These are phyloP conservation scores for Malthinus seriepunctatus DNA, from an alignment of 2,888 invertebrate genomes.

Conservation along the genomic window DNA sequence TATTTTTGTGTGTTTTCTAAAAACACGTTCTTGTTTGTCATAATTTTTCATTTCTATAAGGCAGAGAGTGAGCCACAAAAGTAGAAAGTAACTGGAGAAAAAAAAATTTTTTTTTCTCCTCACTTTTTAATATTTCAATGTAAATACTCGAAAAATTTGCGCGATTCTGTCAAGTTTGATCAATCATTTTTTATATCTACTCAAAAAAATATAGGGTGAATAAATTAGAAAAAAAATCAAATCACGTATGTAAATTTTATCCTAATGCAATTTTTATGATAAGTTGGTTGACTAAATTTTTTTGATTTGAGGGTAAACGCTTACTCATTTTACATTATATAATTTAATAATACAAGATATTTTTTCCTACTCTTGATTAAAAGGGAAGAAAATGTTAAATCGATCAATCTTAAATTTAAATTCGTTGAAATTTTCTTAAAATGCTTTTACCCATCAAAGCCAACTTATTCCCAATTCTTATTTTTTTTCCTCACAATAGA, in stretches of 20 bases:
- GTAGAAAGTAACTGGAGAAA: slow-evolving; percentile 18
- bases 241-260: slow-evolving; percentile 35
- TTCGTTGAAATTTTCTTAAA: too few species aligned
- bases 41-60: slow-evolving; percentile 28
- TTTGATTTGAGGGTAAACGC: slow-evolving; percentile 15
- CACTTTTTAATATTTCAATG: slow-evolving; percentile 21
- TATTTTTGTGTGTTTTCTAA: slow-evolving; percentile 18
- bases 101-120: too few species aligned
- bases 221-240: slow-evolving; percentile 33
- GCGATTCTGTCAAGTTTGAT: slow-evolving; percentile 19
- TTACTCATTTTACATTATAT: too few species aligned
- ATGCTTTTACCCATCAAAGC: too few species aligned
- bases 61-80: slow-evolving; percentile 1
- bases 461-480: too few species aligned
- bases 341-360: too few species aligned
- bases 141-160: slow-evolving; percentile 20
- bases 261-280: slow-evolving; percentile 30
- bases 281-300: slow-evolving; percentile 29
- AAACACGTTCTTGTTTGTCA: slow-evolving; percentile 32
- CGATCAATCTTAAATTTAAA: too few species aligned
- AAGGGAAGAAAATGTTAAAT: too few species aligned
- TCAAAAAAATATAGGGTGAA: slow-evolving; percentile 20
- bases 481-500: too few species aligned
- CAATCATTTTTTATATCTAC: slow-evolving; percentile 24
- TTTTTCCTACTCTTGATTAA: too few species aligned